Percentiles rank a stretch among this genome's conserved stretches.
phyloP scores from a whole-genome alignment of 2,797 vertebrate genomes.

The Discoglossus pictus region DNA sequence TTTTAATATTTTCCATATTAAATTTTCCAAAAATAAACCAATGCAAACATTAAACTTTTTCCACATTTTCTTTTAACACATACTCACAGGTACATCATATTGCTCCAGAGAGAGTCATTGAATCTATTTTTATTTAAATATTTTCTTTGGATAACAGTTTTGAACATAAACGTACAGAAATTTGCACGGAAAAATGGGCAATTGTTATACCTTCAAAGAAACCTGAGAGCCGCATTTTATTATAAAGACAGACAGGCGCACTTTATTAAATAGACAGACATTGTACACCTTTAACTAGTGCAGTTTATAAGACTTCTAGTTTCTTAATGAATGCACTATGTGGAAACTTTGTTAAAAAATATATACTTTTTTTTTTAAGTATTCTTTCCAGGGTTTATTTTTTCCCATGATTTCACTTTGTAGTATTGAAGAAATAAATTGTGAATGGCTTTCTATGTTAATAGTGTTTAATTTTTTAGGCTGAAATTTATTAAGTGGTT shows the following conservation, averaged over 20 bases:
- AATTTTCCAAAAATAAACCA: conserved; percentile 37
- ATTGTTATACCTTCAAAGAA: conserved; percentile 43
- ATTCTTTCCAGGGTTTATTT: not conserved
- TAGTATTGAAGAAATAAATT: too few relatives aligned
- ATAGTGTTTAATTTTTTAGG: too few relatives aligned
- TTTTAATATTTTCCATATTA: conserved; percentile 46
- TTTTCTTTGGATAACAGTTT: conserved; percentile 36
- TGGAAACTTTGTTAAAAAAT: conserved; percentile 38
- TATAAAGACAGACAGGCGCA: conserved; percentile 43
- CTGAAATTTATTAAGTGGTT: too few relatives aligned
- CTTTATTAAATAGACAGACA: conserved; percentile 46
- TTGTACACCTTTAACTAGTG: conserved; percentile 35
- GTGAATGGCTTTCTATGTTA: too few relatives aligned
- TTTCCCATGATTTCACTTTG: conserved; percentile 33
- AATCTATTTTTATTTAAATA: conserved; percentile 43
- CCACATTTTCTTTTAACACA: conserved; percentile 46
- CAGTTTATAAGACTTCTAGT: conserved; percentile 10
- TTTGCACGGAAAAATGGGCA: conserved; percentile 29
- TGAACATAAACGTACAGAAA: conserved; percentile 1
- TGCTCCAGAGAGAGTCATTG: conserved; percentile 32
- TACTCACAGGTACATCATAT: conserved; percentile 45
- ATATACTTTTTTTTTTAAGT: conserved; percentile 2
- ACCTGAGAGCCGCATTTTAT: conserved; percentile 32
- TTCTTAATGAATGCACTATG: conserved; percentile 39
- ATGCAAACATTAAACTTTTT: conserved; percentile 40